A percentile compares a stretch with the other conserved stretches of the same genome.
Conservation (phyloP, 2,797 vertebrate species). For the Anguilla marmorata region DNA sequence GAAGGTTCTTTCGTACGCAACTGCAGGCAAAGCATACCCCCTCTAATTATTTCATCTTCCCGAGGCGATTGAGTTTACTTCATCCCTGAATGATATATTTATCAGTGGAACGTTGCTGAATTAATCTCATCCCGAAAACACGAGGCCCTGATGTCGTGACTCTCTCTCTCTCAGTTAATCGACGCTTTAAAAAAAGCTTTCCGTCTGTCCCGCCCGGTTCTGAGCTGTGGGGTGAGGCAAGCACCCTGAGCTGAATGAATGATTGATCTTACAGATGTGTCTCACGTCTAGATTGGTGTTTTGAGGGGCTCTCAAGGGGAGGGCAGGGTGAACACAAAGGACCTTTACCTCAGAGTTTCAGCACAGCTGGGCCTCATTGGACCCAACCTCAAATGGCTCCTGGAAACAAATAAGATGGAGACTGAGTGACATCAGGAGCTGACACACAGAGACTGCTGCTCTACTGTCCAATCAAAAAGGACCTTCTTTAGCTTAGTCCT, state of each 20-base stretch:
- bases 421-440: not conserved
- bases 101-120: constrained; percentile 18
- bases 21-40: constrained; percentile 18
- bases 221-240: not conserved
- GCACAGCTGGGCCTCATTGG: not conserved
- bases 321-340: not conserved
- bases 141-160: not conserved
- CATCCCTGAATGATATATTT: constrained; percentile 24
- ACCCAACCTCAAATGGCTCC: not conserved
- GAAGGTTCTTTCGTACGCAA: constrained; percentile 14
- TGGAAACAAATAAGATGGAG: constrained; percentile 1
- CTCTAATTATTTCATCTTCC: constrained; percentile 24
- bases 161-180: not conserved
- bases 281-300: not conserved
- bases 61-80: constrained; percentile 25
- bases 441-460: not conserved
- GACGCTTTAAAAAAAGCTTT: not conserved
- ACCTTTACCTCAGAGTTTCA: not conserved
- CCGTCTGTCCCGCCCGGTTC: not conserved
- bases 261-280: constrained; percentile 9
- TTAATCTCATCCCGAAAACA: not conserved
- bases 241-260: constrained; percentile 10
- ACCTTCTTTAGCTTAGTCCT: not conserved
- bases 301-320: not conserved
- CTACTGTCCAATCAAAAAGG: not conserved